Evolutionary conservation across 1,140 invertebrate species (phyloP).

Genomic region (Eurosta solidaginis): DNA sequence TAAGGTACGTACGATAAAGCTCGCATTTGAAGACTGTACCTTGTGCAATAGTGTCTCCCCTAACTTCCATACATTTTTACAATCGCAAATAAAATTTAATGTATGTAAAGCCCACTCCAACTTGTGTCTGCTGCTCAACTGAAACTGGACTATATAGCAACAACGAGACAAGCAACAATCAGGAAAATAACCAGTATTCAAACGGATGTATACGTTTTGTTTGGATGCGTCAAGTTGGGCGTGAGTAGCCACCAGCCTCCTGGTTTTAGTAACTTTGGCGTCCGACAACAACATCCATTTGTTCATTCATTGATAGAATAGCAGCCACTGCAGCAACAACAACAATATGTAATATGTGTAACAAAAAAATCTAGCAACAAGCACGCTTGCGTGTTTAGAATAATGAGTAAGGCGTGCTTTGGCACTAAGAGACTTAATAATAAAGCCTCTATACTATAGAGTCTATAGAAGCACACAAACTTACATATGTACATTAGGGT

Average conservation of each 20-base stretch:
- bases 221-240: not conserved
- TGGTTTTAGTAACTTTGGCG: constrained; percentile 6
- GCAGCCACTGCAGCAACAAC: not conserved
- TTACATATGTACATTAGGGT: too few species aligned
- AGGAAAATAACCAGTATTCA: not conserved
- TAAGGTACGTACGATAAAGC: too few species aligned
- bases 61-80: too few species aligned
- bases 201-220: constrained; percentile 23
- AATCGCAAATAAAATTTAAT: too few species aligned
- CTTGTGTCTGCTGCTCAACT: too few species aligned
- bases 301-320: constrained; percentile 15
- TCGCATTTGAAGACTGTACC: too few species aligned
- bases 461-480: not conserved
- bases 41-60: too few species aligned
- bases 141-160: too few species aligned
- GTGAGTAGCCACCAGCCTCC: constrained; percentile 24
- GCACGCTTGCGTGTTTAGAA: constrained; percentile 1
- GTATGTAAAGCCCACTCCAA: too few species aligned
- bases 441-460: not conserved
- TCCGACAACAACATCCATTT: too few species aligned
- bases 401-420: constrained; percentile 22
- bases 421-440: constrained; percentile 20
- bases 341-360: not conserved
- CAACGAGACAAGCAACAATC: not conserved
- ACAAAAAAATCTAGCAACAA: not conserved